phyloP scores from a whole-genome alignment of 2,888 invertebrate species.

The Danaus chrysippus region DNA sequence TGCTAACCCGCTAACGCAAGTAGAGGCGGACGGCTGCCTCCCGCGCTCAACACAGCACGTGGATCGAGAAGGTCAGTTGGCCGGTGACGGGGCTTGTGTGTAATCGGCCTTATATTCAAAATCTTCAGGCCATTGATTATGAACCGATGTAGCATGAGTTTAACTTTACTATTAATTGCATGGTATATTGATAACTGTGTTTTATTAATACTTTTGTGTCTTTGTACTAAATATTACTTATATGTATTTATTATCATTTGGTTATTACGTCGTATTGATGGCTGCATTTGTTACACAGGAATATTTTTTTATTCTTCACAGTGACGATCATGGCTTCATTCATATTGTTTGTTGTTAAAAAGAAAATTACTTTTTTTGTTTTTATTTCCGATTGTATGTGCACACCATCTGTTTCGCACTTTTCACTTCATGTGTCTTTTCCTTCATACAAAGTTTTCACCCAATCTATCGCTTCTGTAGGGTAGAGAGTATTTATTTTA shows the following conservation, averaged over 20 bases:
- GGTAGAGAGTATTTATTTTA: neutral
- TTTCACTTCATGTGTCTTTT: conserved; percentile 1
- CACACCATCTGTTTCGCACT: conserved; percentile 6
- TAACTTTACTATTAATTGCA: no score
- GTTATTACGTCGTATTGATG: no score
- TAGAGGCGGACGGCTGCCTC: conserved; percentile 72
- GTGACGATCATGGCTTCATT: neutral
- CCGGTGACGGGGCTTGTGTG: conserved; percentile 28
- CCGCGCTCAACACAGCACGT: conserved; percentile 83
- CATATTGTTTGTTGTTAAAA: neutral
- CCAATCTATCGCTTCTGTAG: conserved; percentile 5
- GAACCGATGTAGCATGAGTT: no score
- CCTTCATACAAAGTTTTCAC: neutral
- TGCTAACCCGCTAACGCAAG: conserved; percentile 78
- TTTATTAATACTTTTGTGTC: no score
- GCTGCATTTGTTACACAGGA: neutral
- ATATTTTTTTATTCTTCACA: neutral
- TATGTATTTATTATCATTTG: no score
- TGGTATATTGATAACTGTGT: no score
- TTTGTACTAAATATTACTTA: no score
- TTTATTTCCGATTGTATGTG: neutral
- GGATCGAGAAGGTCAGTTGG: conserved; percentile 91
- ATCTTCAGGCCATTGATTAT: no score
- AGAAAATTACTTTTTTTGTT: no score
- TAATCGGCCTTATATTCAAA: conserved; percentile 14